A percentile compares a stretch with the other conserved stretches of the same genome.
These are phyloP conservation scores for Heliothis subflexa DNA, from an alignment of 1,140 invertebrate genomes.

Conservation along the genomic window DNA sequence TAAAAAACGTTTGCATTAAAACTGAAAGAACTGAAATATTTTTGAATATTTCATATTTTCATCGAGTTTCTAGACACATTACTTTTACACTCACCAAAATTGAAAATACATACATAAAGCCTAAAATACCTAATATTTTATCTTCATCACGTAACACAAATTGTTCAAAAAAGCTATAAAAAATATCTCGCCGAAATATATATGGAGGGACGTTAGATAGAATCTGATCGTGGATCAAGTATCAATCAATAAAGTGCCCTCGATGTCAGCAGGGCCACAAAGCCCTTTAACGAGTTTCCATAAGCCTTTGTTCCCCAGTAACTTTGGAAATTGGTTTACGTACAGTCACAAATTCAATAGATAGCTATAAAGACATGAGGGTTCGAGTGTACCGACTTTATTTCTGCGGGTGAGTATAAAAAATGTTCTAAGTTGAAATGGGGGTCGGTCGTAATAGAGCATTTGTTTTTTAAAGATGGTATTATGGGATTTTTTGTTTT, in stretches of 20 bases:
- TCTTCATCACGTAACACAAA: background rate
- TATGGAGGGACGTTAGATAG: background rate
- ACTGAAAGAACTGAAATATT: no score
- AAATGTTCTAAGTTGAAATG: no score
- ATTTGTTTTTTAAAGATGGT: no score
- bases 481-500: no score
- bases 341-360: constrained; percentile 45
- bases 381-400: background rate
- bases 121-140: background rate
- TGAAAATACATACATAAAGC: no score
- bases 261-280: constrained; percentile 58
- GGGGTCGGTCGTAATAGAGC: no score
- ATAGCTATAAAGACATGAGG: constrained; percentile 26
- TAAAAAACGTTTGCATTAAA: no score
- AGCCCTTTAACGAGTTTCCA: constrained; percentile 54
- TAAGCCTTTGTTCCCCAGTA: constrained; percentile 54
- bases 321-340: constrained; percentile 52
- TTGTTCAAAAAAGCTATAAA: background rate
- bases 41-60: no score
- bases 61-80: no score
- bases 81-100: no score
- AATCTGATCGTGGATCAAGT: constrained; percentile 31
- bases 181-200: background rate
- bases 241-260: constrained; percentile 45
- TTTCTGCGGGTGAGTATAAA: background rate